phyloP scores from a whole-genome alignment of 2,888 invertebrate species.

The Noctua janthina region DNA sequence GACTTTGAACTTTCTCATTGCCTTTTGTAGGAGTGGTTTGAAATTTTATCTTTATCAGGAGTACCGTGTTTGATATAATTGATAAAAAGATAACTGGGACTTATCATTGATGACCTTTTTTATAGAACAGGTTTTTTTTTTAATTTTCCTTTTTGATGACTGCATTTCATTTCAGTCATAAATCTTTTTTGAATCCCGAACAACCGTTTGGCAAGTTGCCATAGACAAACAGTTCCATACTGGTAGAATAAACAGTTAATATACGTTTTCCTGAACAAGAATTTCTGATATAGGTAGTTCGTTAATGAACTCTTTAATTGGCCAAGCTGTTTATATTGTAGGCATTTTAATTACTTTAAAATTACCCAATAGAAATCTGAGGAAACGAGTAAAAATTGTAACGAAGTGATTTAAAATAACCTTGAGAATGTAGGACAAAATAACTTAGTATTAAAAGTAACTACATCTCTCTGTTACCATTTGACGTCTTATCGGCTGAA shows the following conservation, averaged over 20 bases:
- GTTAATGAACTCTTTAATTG: conserved; percentile 34
- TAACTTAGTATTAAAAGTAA: not conserved
- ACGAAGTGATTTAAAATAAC: conserved; percentile 24
- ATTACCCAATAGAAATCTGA: conserved; percentile 32
- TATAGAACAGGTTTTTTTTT: not conserved
- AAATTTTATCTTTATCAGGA: conserved; percentile 25
- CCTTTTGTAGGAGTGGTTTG: conserved; percentile 19
- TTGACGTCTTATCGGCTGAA: not conserved
- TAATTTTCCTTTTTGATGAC: not conserved
- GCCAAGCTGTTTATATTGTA: conserved; percentile 15
- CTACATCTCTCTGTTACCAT: not conserved
- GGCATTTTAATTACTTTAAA: conserved; percentile 36
- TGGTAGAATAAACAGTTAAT: conserved; percentile 5
- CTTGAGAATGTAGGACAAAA: conserved; percentile 30
- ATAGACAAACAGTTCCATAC: not conserved
- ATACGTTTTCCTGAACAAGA: conserved; percentile 14
- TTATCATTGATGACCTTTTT: conserved; percentile 24
- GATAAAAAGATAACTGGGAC: conserved; percentile 28
- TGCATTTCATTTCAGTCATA: not conserved
- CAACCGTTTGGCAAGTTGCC: not conserved
- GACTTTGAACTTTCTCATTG: conserved; percentile 29
- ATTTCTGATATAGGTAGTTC: conserved; percentile 7
- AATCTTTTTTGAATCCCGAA: not conserved
- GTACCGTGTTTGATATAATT: conserved; percentile 27
- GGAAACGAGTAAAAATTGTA: conserved; percentile 24